Base-by-base conservation (phyloP, 2,888 invertebrate genomes). In the Drosophila mayaguana region DNA sequence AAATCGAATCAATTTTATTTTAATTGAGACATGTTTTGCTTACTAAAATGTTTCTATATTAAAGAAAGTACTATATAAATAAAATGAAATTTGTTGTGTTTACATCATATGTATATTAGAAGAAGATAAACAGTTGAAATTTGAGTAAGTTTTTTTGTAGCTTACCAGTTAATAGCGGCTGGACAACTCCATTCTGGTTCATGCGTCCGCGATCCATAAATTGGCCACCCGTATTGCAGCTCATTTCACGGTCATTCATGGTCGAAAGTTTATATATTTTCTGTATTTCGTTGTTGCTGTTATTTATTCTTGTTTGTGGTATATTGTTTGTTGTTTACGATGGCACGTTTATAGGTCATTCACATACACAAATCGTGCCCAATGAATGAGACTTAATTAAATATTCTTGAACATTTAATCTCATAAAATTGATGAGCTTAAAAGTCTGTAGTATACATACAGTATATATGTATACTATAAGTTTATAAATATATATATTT, bases 141-240 rank as follows among this genome's bases (percentile, higher is more conserved):
- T 8, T 8, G 1, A 8, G 28, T 28, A 8, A 28, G 11, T 32
- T 9, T 14, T 2, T 36, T 91, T 43, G 5, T 40, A 8, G 3
- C 89, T 94, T 93, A 97, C 98, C 98, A 93, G 98, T 98, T 73
- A 98, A 94, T 72, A 98, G 94, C 60, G 98, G 97, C 94, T 97
- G 98, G 80, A 98, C 96, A 90, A 98, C 96, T 84, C 92, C 93
- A 89, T 93, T 93, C 75, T 92, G 92, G 80, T 93, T 93, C 81
- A 90, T 91, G 25, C 91, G 87, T 48, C 91, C 92, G 62, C 92
- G 92, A 83, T 91, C 91, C 88, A 91, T 90, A 87, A 91, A 92
- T 75, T 91, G 91, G 50, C 90, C 90, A 63, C 85, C 88, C 48
- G 90, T 74, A 78, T 90, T 90, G 72, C 89, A 90, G 74, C 86